phyloP scores from a whole-genome alignment of 2,797 vertebrate genomes.

The Trichosurus vulpecula region DNA sequence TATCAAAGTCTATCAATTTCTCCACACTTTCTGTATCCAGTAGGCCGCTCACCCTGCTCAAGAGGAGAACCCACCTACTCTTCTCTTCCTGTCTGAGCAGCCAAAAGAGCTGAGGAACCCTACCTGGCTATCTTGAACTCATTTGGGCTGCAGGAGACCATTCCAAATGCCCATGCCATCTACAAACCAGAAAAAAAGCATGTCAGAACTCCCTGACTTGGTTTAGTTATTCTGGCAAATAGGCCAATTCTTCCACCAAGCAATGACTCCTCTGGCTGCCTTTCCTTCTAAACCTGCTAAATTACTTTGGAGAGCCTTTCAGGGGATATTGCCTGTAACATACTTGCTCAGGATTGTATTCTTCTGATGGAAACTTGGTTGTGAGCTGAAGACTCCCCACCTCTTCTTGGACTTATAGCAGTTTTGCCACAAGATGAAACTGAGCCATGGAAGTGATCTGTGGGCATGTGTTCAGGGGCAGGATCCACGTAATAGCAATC shows the following conservation, averaged over 20 bases:
- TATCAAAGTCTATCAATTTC: constrained; percentile 97
- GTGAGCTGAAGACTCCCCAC: neutral
- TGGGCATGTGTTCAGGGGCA: neutral
- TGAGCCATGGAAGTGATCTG: neutral
- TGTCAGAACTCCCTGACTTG: neutral
- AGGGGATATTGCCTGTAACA: neutral
- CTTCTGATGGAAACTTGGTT: neutral
- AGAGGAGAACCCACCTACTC: constrained; percentile 78
- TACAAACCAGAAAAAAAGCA: neutral
- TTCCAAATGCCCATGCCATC: neutral
- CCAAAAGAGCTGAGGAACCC: constrained; percentile 82
- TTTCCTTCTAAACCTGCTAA: neutral
- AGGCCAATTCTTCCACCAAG: neutral
- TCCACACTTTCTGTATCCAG: constrained; percentile 85
- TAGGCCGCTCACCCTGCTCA: constrained; percentile 70
- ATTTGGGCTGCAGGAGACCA: neutral
- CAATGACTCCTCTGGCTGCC: neutral
- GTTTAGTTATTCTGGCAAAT: neutral
- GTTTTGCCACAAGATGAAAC: neutral
- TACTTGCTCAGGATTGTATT: neutral
- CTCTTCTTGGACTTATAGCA: neutral
- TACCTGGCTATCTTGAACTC: neutral
- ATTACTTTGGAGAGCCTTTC: neutral
- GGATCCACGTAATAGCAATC: neutral
- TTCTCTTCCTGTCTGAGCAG: constrained; percentile 88